A percentile compares a stretch with the other conserved stretches of the same genome.
phyloP scores from a whole-genome alignment of 2,888 invertebrate genomes.

The Drosophila atroscutellata region DNA sequence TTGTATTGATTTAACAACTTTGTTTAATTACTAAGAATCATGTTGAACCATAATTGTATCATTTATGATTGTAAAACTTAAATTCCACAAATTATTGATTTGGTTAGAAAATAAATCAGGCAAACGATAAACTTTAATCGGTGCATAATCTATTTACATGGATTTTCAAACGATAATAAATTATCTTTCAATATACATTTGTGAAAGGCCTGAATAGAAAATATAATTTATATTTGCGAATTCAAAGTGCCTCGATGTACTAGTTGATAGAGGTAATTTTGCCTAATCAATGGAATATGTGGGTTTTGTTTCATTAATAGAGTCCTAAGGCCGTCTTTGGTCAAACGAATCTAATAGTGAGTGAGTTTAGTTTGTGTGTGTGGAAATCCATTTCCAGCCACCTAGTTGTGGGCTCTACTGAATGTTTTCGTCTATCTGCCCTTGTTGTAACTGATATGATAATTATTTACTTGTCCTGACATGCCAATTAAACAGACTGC shows the following conservation, averaged over 20 bases:
- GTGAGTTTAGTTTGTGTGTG: background rate
- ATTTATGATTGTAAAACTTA: conserved; percentile 2
- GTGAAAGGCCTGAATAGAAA: background rate
- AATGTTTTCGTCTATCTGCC: conserved; percentile 8
- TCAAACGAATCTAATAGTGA: background rate
- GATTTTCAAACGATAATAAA: background rate
- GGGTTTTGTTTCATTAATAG: background rate
- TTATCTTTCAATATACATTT: background rate
- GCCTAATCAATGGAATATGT: background rate
- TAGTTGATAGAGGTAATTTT: background rate
- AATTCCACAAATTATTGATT: background rate
- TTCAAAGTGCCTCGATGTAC: background rate
- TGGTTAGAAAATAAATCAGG: background rate
- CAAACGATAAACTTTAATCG: background rate
- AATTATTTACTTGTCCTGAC: conserved; percentile 65
- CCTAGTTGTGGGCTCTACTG: conserved; percentile 8
- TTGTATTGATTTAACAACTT: background rate
- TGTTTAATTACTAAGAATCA: background rate
- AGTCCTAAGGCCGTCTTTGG: background rate
- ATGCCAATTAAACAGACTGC: conserved; percentile 54
- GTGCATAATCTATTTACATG: background rate
- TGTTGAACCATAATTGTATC: background rate
- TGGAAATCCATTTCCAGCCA: background rate
- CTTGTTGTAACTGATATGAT: conserved; percentile 64
- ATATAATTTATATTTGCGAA: background rate